Evolutionary conservation across 1,140 invertebrate species (phyloP), one percentile per base, ranked within the genome.

Genomic region (Calliopsis andreniformis): DNA sequence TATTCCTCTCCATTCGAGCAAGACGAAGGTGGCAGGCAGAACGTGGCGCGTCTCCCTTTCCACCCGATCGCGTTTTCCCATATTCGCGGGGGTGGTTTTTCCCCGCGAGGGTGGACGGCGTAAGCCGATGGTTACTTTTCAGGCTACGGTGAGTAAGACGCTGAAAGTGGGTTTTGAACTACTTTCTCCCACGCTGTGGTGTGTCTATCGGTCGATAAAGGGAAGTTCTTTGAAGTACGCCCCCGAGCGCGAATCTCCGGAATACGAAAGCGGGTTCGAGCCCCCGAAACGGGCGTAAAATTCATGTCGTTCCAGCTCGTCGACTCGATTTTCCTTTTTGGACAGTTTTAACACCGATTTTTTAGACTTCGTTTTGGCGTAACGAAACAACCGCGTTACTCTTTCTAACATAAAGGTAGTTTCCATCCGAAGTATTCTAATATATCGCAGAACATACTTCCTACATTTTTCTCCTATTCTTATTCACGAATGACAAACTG

Each of bases 71-170:
- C n/a, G n/a, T n/a, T n/a, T n/a, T n/a, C 35, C n/a, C 43, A 20
- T 64, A 47, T 47, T 32, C 62, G 45, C 62, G 43, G 43, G 39
- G 68, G 3, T 28, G 68, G 20, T 39, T 49, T 39, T 35, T 12
- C 32, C 10, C 18, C 7, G 32, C 7, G 32, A 18, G 42, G 16
- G 12, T 16, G 68, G 43, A 39, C 67, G 32, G 16, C 30, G 30
- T 62, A 49, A 71, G 68, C 58, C 23, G 56, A 4, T 45, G 35
- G 56, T 39, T 71, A 71, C 58, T 62, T 62, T 51, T n/a, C 67
- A 53, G n/a, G 30, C 25, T 20, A 5, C 39, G 53, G 53, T 23
- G 20, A 45, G 53, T 56, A 56, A n/a, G n/a, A 39, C 35, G 35
- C 6, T 32, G 66, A 43, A 58, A 71, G 68, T 35, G 56, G 43